Percentiles rank a stretch among this genome's conserved stretches.
Evolutionary conservation across 2,797 vertebrate genomes (phyloP).

Genomic region (Parotocinclus haroldoi): DNA sequence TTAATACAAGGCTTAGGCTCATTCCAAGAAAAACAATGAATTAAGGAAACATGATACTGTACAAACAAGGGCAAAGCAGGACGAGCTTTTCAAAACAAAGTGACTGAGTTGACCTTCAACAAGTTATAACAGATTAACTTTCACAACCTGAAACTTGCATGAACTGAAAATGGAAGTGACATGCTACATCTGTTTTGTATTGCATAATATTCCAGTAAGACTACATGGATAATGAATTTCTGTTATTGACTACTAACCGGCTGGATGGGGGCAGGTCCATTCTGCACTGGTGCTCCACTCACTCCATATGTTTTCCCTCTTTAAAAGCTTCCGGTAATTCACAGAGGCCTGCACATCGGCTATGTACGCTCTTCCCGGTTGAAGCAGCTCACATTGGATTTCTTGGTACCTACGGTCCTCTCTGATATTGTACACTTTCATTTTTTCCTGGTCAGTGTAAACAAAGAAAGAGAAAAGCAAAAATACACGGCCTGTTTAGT

Average conservation of each 20-base stretch:
- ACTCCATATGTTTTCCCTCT: slow-evolving; percentile 60
- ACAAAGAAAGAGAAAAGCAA: neutral
- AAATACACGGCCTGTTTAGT: neutral
- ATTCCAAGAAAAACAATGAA: neutral
- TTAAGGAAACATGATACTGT: no score
- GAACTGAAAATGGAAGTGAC: slow-evolving; percentile 26
- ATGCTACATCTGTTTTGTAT: neutral
- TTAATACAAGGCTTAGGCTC: neutral
- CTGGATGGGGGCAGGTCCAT: slow-evolving; percentile 31
- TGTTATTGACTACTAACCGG: slow-evolving; percentile 4
- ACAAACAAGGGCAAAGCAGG: no score
- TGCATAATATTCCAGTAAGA: neutral
- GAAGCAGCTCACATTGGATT: slow-evolving; percentile 36
- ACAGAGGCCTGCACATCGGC: slow-evolving; percentile 58
- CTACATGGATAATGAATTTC: neutral
- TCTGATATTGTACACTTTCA: neutral
- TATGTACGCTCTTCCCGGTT: slow-evolving; percentile 23
- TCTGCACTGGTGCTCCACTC: slow-evolving; percentile 60
- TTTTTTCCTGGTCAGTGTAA: slow-evolving; percentile 27
- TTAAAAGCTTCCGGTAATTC: accelerated
- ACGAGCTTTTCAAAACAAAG: neutral
- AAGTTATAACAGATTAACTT: slow-evolving; percentile 3
- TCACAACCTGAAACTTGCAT: slow-evolving; percentile 23
- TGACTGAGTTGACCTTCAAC: neutral
- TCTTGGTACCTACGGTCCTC: neutral